A percentile compares a stretch with the other conserved stretches of the same genome.
These are phyloP conservation scores for Cryptus viduatorius DNA, from an alignment of 2,888 invertebrate species.

Conservation along the genomic window DNA sequence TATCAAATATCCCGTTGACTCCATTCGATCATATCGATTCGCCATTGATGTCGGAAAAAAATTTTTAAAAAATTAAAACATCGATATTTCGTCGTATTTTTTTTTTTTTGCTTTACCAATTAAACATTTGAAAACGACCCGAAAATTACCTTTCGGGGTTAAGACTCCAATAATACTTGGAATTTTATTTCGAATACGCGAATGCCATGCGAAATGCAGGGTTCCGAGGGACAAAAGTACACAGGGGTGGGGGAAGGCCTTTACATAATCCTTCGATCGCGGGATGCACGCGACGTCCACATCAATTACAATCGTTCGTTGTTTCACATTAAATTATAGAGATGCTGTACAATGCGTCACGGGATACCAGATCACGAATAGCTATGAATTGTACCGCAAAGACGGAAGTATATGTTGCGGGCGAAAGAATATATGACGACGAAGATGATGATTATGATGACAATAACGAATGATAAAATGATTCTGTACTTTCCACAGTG, in stretches of 20 bases:
- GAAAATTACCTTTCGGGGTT: no score
- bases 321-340: conserved; percentile 55
- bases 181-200: neutral
- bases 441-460: conserved; percentile 3
- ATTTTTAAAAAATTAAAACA: no score
- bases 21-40: no score
- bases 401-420: neutral
- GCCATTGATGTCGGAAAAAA: no score
- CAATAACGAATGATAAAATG: conserved; percentile 10
- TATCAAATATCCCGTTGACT: no score
- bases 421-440: neutral
- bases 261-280: conserved; percentile 55
- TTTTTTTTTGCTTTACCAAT: no score
- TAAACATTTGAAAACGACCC: no score
- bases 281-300: conserved; percentile 53
- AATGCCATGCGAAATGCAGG: neutral
- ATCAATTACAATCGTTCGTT: conserved; percentile 47
- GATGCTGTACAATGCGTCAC: conserved; percentile 38
- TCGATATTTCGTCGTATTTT: no score
- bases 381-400: neutral
- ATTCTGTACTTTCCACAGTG: conserved; percentile 86
- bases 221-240: neutral
- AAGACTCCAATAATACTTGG: no score
- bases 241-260: neutral
- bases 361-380: neutral